Base-by-base conservation (phyloP, 2,113 vertebrate genomes). In the Conger conger region DNA sequence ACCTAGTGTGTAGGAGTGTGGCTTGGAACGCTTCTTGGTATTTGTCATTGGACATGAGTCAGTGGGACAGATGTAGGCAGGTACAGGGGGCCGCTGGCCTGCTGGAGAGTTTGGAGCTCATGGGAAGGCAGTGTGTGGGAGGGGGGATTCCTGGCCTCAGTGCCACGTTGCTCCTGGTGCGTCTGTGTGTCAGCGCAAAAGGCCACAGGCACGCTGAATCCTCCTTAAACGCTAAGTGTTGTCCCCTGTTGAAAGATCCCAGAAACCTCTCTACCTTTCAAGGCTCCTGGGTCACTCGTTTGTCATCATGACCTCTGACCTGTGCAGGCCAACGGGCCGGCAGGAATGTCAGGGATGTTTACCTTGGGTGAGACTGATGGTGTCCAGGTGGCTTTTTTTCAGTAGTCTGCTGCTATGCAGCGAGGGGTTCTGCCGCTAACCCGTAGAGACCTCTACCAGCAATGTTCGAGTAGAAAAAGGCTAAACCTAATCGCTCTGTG, bases 281-380 rank as follows among this genome's bases (percentile, higher is more conserved):
- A 96, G 96, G 96, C 95, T 93, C 93, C 93, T 95, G 92, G 96
- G 97, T 97, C 97, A 97, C 96, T 95, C 89, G 96, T 97, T 96
- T 96, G 95, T 96, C 95, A 96, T 92, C 91, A 93, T 97, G 97
- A 99, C 97, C 98, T 95, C 93, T 96, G 97, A 98, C 97, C 96
- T 95, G 94, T 96, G 94, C 95, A 96, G 97, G 95, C 96, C 96
- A 97, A 96, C 93, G 95, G 96, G 97, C 96, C 90, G 93, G 95
- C 93, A 96, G 96, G 96, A 95, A 97, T 99, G 98, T 97, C 95
- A 96, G 94, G 93, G 95, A 96, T 99, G 97, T 99, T 99, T 99
- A 99, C 93, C 95, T 96, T 96, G 92, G 92, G 92, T 92, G 95
- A 98, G 97, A 98, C 96, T 98, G 98, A 99, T 99, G 95, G 96